phyloP scores from a whole-genome alignment of 37 sponge, comb jelly and placozoan species.

The Diacarnus erythraeanus region DNA sequence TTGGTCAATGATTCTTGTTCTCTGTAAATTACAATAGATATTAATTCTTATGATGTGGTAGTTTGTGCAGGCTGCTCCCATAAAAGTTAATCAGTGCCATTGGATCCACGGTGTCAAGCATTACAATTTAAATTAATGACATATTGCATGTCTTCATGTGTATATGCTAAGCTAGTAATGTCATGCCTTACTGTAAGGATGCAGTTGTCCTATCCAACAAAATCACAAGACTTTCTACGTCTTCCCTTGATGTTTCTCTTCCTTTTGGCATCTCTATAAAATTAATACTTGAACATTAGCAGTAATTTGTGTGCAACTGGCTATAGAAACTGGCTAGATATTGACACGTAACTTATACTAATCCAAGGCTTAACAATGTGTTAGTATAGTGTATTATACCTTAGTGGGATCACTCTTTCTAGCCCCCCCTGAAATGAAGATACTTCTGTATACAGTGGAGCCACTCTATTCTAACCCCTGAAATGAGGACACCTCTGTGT shows the following conservation, averaged over 20 bases:
- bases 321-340: background rate
- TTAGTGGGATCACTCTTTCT: background rate
- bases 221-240: constrained; percentile 35
- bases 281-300: background rate
- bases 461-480: no score
- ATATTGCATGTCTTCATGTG: background rate
- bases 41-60: no score
- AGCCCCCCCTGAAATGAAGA: no score
- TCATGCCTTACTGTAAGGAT: constrained; percentile 29
- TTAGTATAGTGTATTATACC: background rate
- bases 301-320: background rate
- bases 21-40: constrained; percentile 11
- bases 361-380: background rate
- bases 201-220: constrained; percentile 28
- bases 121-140: background rate
- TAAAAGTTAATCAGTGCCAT: background rate
- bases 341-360: no score
- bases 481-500: no score
- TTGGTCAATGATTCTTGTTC: constrained; percentile 32
- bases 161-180: background rate
- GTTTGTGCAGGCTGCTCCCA: no score
- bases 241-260: constrained; percentile 17
- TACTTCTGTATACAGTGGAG: no score
- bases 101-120: background rate
- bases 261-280: constrained; percentile 54